Evolutionary conservation across 2,113 vertebrate species (phyloP), one percentile per base, ranked within the genome.

Genomic region (Neolamprologus ventralis): DNA sequence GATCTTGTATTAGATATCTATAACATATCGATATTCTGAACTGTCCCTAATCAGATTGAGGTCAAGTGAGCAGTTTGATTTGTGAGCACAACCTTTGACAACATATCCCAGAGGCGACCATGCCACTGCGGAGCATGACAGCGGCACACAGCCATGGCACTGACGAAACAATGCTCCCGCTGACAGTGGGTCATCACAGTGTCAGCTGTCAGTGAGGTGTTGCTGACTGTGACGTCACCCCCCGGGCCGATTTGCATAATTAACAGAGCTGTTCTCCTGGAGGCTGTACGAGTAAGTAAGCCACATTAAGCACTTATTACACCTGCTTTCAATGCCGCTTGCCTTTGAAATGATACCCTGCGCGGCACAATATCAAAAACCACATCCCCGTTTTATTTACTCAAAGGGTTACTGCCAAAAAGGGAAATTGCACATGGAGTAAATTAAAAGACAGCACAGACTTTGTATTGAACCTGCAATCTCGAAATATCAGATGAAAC

Each of bases 161-260:
- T 88, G 91, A 92, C 37, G 11, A 79, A 85, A 79, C 81, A 73
- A 81, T 79, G 80, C 78, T 92, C 87, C 89, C 81, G 85, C 83
- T 80, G 80, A 84, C 82, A 85, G 84, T 73, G 86, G 87, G 80
- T 42, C 16, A 28, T 33, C 86, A 82, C 85, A 12, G 83, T 85
- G 85, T 94, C 94, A 94, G 87, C 89, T 93, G 89, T 91, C 90
- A 87, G 51, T 23, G 31, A 37, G n/a, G 31, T 55, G 45, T 95
- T 21, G 85, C 90, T 84, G 81, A 75, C 79, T 86, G 51, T 89
- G 91, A 93, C 84, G 89, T 92, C 93, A 92, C 58, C 49, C 60
- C 85, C 54, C 17, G 4, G 45, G 80, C 45, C 83, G 42, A 92
- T 92, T 89, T 87, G 71, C 86, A 89, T 87, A 85, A 84, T 85